phyloP scores from a whole-genome alignment of 2,113 vertebrate genomes.

The Eudyptes chrysolophus region DNA sequence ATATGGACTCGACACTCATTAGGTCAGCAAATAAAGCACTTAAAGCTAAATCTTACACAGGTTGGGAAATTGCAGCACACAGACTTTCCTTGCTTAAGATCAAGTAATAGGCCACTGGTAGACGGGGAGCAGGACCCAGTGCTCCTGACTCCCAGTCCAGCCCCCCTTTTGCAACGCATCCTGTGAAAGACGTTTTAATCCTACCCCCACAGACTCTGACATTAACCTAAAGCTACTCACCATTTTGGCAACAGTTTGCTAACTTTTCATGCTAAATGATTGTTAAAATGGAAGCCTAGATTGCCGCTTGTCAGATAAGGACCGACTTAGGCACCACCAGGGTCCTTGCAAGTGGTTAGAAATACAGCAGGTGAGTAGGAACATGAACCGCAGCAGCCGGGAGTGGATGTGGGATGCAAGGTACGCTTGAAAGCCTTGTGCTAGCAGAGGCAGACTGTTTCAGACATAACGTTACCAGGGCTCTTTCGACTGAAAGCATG shows the following conservation, averaged over 20 bases:
- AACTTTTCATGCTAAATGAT: neutral
- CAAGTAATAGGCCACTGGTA: neutral
- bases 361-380: neutral
- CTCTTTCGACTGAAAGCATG: rapidly evolving
- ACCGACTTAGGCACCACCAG: neutral
- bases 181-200: neutral
- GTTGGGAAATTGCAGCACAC: neutral
- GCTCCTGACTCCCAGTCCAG: neutral
- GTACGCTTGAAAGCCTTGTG: neutral
- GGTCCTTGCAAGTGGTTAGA: neutral
- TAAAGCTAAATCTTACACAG: neutral
- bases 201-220: too few relatives aligned
- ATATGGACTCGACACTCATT: neutral
- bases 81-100: neutral
- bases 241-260: neutral
- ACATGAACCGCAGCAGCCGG: neutral
- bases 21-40: neutral
- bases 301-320: neutral
- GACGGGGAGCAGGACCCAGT: neutral
- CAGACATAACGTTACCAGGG: neutral
- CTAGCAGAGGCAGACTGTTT: neutral
- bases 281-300: neutral
- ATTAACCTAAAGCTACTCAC: neutral
- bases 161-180: neutral
- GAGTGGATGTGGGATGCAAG: neutral